Percentiles rank a stretch among this genome's conserved stretches.
phyloP scores from a whole-genome alignment of 1,140 invertebrate species.

The Asbolus verrucosus region DNA sequence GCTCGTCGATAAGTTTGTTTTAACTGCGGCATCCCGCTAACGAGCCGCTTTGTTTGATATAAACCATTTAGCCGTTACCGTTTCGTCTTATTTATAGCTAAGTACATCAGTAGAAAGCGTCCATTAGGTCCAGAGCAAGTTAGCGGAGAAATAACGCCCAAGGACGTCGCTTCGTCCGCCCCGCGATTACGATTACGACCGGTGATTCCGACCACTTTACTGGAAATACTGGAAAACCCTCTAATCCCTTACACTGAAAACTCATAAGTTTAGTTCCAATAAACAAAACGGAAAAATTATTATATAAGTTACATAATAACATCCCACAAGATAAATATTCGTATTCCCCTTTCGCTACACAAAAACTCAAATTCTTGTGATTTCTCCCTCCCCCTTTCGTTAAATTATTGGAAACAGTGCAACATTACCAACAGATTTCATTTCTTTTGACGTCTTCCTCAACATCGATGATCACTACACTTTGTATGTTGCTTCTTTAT shows the following conservation, averaged over 20 bases:
- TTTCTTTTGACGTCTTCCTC: constrained; percentile 47
- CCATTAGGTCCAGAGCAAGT: constrained; percentile 47
- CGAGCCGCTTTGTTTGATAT: constrained; percentile 50
- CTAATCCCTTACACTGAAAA: constrained; percentile 13
- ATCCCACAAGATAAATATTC: constrained; percentile 3
- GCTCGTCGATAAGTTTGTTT: constrained; percentile 38
- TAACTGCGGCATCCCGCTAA: constrained; percentile 43
- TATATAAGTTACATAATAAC: no score
- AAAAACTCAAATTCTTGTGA: no score
- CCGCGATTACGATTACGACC: constrained; percentile 53
- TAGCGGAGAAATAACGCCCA: constrained; percentile 48
- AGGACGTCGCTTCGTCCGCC: constrained; percentile 44
- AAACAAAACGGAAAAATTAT: constrained; percentile 12
- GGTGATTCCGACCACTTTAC: constrained; percentile 53
- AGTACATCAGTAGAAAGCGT: constrained; percentile 40
- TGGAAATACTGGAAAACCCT: constrained; percentile 38
- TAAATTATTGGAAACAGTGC: neutral
- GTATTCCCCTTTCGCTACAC: no score
- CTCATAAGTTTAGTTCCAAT: constrained; percentile 1
- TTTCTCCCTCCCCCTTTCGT: no score
- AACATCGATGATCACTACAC: constrained; percentile 22
- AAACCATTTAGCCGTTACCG: constrained; percentile 50
- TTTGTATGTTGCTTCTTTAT: neutral
- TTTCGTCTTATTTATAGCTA: constrained; percentile 48
- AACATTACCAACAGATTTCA: constrained; percentile 26